Evolutionary conservation across 2,888 invertebrate genomes (phyloP), one percentile per base, ranked within the genome.

Genomic region (Ornithoptera alexandrae): DNA sequence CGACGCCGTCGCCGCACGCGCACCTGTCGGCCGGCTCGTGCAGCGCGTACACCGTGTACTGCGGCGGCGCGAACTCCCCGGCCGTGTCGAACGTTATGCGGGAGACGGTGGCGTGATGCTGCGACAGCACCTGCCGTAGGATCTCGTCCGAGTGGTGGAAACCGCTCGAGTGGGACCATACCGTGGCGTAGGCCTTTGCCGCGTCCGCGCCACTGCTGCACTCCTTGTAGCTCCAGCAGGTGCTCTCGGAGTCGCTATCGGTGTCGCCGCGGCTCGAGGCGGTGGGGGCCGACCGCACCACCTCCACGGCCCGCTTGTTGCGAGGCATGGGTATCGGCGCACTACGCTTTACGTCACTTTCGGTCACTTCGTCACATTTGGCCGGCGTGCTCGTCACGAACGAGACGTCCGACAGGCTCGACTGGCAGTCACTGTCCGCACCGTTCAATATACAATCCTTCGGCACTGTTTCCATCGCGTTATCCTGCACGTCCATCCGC

Each of bases 11-110:
- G 30, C 1, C 39, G 39, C 39, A 39, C 53, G 53, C n/a, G 74
- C 87, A 90, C 90, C 90, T 89, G 89, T 87, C 92, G 85, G 89
- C 90, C 88, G 89, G 90, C 88, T 90, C 90, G 70, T 83, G 83
- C 72, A 91, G 75, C 72, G 90, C 80, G 83, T 92, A 91, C 76
- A 90, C 87, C 58, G 85, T 80, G 81, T 87, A 90, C 74, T 81
- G 79, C 67, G 82, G 77, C 77, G 87, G 86, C 74, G 84, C 77
- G 72, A 91, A 85, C 71, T 90, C 92, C 78, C 82, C 82, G 8
- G 84, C 87, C 71, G 88, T 87, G 76, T 92, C 88, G 84, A 87
- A 90, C 73, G 88, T 87, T 78, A 91, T 75, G 71, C 84, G 85
- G 76, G 89, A 90, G 74, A 86, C 80, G 0, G 86, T 86, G 72